Conservation (phyloP, 2,888 invertebrate species). For the Beris chalybata region DNA sequence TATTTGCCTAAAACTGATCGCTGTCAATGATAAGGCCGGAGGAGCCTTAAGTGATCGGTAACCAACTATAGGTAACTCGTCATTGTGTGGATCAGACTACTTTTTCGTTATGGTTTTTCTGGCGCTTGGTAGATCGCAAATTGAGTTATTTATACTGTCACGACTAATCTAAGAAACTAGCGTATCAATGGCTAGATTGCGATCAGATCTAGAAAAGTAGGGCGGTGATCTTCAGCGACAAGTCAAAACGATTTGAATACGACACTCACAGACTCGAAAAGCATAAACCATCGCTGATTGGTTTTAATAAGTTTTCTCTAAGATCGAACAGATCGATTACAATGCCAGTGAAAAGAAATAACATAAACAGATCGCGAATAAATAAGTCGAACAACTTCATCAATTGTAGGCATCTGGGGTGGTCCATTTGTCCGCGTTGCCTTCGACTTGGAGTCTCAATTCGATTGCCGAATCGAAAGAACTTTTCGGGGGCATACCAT, state of each 20-base stretch:
- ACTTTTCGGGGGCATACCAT: constrained; percentile 1
- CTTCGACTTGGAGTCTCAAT: constrained; percentile 7
- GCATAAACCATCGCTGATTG: constrained; percentile 13
- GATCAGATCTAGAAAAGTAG: background rate
- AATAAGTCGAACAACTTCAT: constrained; percentile 35
- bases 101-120: constrained; percentile 14
- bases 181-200: background rate
- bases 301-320: constrained; percentile 33
- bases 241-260: background rate
- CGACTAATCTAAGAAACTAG: background rate
- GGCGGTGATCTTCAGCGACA: background rate
- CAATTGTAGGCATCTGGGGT: constrained; percentile 34
- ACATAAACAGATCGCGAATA: background rate
- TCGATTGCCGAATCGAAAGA: constrained; percentile 13
- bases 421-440: constrained; percentile 36
- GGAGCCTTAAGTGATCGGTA: background rate
- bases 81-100: constrained; percentile 6
- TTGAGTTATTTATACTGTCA: constrained; percentile 16
- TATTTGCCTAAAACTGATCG: constrained; percentile 36
- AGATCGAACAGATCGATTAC: constrained; percentile 30
- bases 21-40: constrained; percentile 30
- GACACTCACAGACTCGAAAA: background rate
- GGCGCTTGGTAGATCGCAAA: background rate
- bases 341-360: constrained; percentile 11
- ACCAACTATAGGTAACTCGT: background rate